phyloP scores from a whole-genome alignment of 2,113 vertebrate genomes.

The Atractosteus spatula region DNA sequence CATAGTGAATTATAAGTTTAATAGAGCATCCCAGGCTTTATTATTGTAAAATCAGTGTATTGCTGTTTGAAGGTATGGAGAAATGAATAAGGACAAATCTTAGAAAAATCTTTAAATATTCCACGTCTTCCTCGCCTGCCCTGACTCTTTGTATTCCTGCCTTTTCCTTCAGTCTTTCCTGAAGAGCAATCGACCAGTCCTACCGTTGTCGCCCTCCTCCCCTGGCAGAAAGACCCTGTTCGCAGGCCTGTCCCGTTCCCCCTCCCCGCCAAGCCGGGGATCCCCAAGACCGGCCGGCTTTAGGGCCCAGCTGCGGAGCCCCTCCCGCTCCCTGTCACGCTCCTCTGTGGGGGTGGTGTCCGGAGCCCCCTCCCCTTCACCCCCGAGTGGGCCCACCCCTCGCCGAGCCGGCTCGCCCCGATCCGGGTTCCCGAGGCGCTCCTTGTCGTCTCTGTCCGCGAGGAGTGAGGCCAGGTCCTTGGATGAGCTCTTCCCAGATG shows the following conservation, averaged over 20 bases:
- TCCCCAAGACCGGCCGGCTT: conserved; percentile 29
- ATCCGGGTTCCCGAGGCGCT: conserved; percentile 14
- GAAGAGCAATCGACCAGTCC: conserved; percentile 20
- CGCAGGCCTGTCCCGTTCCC: background rate
- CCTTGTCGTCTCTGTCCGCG: conserved; percentile 34
- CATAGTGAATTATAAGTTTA: too few species aligned
- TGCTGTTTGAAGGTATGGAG: too few species aligned
- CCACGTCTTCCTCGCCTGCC: too few species aligned
- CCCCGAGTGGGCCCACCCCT: background rate
- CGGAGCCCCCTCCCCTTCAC: background rate
- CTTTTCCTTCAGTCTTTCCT: conserved; percentile 35
- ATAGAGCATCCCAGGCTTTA: too few species aligned
- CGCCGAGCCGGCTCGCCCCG: conserved; percentile 17
- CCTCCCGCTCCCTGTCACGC: conserved; percentile 1
- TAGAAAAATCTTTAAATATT: too few species aligned
- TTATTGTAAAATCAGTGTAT: too few species aligned
- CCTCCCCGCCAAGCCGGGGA: conserved; percentile 14
- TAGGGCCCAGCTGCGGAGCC: conserved; percentile 30
- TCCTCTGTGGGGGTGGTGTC: background rate
- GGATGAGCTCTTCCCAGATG: conserved; percentile 63
- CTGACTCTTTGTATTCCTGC: background rate
- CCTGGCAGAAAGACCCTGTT: conserved; percentile 5
- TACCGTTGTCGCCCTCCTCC: conserved; percentile 9
- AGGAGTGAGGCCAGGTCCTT: conserved; percentile 59
- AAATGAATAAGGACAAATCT: too few species aligned